Percentiles rank a stretch among this genome's conserved stretches.
Conservation (phyloP, 2,888 invertebrate genomes). For the Pristionchus japonicus region DNA sequence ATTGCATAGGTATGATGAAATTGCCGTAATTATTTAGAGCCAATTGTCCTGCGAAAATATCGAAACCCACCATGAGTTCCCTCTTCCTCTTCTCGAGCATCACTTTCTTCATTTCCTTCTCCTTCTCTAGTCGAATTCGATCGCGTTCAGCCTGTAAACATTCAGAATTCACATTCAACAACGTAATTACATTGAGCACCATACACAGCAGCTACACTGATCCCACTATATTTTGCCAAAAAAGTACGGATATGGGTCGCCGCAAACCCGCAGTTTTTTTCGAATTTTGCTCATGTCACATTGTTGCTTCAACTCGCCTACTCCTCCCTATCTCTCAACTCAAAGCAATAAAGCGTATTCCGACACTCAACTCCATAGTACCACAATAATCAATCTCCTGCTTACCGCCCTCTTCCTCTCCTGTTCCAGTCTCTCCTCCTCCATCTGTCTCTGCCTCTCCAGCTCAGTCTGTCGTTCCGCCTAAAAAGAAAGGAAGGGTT, state of each 20-base stretch:
- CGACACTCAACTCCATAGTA: no score
- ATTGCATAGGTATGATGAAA: background rate
- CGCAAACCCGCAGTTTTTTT: no score
- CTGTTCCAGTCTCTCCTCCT: constrained; percentile 91
- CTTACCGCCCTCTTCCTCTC: constrained; percentile 77
- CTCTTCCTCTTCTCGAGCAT: constrained; percentile 90
- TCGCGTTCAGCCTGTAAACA: constrained; percentile 72
- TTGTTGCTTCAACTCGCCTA: background rate
- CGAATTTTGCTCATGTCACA: background rate
- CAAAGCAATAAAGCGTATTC: background rate
- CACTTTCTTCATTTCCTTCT: constrained; percentile 93
- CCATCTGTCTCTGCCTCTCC: constrained; percentile 85
- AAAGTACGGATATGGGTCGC: no score
- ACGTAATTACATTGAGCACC: background rate
- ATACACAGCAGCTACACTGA: no score
- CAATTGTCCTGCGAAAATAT: no score
- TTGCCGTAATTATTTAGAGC: no score
- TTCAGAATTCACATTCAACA: background rate
- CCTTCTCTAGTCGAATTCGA: constrained; percentile 86
- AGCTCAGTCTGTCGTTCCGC: constrained; percentile 64
- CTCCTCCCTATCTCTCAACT: background rate
- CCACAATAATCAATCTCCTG: constrained; percentile 79
- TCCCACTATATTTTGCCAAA: no score
- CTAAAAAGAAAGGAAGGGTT: constrained; percentile 51
- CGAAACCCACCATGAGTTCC: constrained; percentile 83